A percentile compares a stretch with the other conserved stretches of the same genome.
Conservation (phyloP, 2,113 vertebrate species). For the Phyllopteryx taeniolatus region DNA sequence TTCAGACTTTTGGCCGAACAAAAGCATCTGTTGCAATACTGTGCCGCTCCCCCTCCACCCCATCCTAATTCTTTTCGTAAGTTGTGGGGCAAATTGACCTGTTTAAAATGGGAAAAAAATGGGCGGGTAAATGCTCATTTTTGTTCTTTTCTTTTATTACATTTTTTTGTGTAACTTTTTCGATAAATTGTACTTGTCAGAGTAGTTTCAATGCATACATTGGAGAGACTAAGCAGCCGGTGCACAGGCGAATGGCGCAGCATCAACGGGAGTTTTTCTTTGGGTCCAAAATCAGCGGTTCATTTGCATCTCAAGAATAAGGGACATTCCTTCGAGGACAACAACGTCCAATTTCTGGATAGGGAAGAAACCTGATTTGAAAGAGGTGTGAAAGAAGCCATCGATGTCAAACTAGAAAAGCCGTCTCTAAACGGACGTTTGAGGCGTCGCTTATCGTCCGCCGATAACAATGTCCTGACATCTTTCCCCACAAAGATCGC, state of each 20-base stretch:
- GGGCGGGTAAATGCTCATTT: no score
- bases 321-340: neutral
- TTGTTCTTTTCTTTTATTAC: neutral
- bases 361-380: no score
- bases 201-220: no score
- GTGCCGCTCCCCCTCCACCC: constrained; percentile 82
- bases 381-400: neutral
- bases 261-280: neutral
- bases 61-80: neutral
- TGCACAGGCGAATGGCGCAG: no score
- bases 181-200: no score
- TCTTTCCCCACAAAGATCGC: no score
- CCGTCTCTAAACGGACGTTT: no score
- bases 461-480: no score
- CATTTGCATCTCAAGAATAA: neutral
- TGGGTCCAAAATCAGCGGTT: neutral
- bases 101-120: no score
- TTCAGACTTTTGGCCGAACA: constrained; percentile 98
- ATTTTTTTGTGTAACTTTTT: neutral
- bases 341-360: neutral
- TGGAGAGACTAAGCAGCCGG: no score
- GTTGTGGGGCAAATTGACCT: neutral
- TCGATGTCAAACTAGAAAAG: no score
- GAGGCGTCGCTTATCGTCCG: no score
- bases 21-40: constrained; percentile 99